A percentile compares a stretch with the other conserved stretches of the same genome.
phyloP scores from a whole-genome alignment of 2,888 invertebrate genomes.

The Hypomecis punctinalis region DNA sequence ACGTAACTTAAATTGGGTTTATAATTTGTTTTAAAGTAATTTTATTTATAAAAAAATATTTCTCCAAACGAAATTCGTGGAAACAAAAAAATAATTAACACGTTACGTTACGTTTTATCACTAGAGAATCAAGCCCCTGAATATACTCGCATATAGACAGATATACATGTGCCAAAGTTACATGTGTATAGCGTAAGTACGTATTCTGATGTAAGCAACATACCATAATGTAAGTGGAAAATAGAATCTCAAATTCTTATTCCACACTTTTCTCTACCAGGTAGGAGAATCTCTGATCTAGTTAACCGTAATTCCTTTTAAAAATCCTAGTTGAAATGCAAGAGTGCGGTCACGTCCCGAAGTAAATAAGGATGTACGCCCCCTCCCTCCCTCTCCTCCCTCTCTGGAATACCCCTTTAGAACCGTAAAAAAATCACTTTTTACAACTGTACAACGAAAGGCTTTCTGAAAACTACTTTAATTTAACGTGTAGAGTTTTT shows the following conservation, averaged over 20 bases:
- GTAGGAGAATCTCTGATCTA: background rate
- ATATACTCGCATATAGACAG: too few relatives aligned
- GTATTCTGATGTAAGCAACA: too few relatives aligned
- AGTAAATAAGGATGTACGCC: conserved; percentile 68
- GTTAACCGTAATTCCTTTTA: conserved; percentile 34
- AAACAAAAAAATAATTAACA: too few relatives aligned
- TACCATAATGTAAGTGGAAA: background rate
- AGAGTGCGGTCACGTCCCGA: conserved; percentile 67
- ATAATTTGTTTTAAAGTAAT: too few relatives aligned
- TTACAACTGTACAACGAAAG: conserved; percentile 77
- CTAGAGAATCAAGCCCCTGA: too few relatives aligned
- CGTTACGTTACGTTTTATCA: too few relatives aligned
- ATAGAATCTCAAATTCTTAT: conserved; percentile 3
- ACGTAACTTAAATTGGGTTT: too few relatives aligned
- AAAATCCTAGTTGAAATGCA: conserved; percentile 51
- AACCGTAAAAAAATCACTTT: conserved; percentile 77
- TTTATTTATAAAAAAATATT: too few relatives aligned
- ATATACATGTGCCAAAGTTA: too few relatives aligned
- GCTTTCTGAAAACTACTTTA: conserved; percentile 66
- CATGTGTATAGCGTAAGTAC: too few relatives aligned
- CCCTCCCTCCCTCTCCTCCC: conserved; percentile 28
- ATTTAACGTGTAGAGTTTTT: conserved; percentile 56
- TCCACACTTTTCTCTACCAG: background rate
- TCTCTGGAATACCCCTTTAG: conserved; percentile 38
- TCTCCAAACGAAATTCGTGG: too few relatives aligned